Evolutionary conservation across 2,113 vertebrate species (phyloP), one percentile per base, ranked within the genome.

Genomic region (Syngnathus floridae): DNA sequence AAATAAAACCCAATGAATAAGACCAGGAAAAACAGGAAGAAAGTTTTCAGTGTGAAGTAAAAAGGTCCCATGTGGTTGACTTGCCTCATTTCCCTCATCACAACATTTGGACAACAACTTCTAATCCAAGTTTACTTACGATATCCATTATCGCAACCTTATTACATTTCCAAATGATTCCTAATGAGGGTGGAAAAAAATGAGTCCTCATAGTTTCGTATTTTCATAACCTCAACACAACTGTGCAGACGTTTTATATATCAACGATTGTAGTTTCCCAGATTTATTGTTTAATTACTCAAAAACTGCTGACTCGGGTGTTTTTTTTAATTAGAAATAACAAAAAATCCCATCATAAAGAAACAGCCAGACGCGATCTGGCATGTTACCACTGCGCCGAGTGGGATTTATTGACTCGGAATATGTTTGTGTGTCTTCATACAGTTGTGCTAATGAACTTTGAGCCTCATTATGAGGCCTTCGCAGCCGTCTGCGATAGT

Each of bases 401-500:
- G 43, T 8, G 61, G 59, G 17, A 40, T 73, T n/a, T 73, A 54
- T 73, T 79, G 75, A 69, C 60, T 62, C 49, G 55, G 45, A 19
- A 62, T 60, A 57, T 62, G 65, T 69, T 14, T 76, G 67, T 73
- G 70, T 71, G 65, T 70, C 61, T 72, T 54, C 56, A 46, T 74
- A 73, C 62, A 65, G 72, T 71, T 43, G 74, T 59, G 66, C 73
- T 57, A 59, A 62, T 87, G 86, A 84, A 85, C 89, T 88, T 86
- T 90, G 86, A 84, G 63, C 82, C 76, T 48, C 9, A 49, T 80
- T 71, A 68, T 52, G 63, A 71, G 57, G 60, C 73, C 67, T 73
- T 55, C n/a, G 69, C 60, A 60, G 68, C 46, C 62, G 54, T 65
- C 68, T 74, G 75, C 37, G 65, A 77, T 68, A 62, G 73, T 78